Evolutionary conservation across 2,113 vertebrate genomes (phyloP).

Genomic region (Scolopax mira): DNA sequence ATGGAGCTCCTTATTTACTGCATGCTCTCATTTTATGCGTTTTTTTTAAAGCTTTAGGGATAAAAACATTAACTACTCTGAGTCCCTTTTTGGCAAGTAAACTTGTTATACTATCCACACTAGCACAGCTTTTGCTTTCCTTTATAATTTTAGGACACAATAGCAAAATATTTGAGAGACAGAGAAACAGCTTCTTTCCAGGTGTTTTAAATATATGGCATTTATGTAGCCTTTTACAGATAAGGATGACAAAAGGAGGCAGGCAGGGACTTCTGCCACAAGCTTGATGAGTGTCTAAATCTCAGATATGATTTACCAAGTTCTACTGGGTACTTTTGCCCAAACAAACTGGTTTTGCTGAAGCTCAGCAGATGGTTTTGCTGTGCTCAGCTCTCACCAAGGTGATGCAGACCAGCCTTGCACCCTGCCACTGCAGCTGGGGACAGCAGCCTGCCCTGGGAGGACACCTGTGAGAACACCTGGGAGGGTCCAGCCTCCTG

Average conservation of each 20-base stretch:
- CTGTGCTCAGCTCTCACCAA: fast-evolving
- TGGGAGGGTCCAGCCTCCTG: background rate
- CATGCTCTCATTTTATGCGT: background rate
- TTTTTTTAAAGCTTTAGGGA: background rate
- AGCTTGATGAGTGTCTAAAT: background rate
- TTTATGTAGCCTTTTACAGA: background rate
- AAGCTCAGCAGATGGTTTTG: background rate
- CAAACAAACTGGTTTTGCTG: background rate
- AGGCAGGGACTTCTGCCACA: background rate
- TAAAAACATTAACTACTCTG: background rate
- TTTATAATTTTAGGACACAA: background rate
- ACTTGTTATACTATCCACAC: background rate
- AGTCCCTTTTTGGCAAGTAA: background rate
- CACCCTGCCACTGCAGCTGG: background rate
- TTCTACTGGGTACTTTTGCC: background rate
- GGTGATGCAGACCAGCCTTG: background rate
- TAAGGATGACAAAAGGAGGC: background rate
- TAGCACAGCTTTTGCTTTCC: background rate
- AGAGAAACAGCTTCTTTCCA: background rate
- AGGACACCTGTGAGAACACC: background rate
- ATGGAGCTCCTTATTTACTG: background rate
- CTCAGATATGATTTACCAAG: background rate
- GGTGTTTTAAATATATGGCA: background rate
- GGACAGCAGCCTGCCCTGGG: background rate
- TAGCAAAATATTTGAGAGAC: background rate